Evolutionary conservation across 2,113 vertebrate genomes (phyloP).

Genomic region (Centrocercus urophasianus): DNA sequence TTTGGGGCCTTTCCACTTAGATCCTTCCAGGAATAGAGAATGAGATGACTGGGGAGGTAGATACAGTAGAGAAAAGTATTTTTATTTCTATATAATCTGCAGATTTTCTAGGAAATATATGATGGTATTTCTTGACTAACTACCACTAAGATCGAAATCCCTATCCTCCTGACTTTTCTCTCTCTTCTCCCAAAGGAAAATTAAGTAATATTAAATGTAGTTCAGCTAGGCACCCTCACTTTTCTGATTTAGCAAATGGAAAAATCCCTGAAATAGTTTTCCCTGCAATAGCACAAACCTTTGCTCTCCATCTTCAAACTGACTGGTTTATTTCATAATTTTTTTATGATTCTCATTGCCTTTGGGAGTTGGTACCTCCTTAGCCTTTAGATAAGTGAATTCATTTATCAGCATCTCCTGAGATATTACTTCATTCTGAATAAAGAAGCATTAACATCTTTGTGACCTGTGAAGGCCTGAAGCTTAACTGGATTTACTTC

Average conservation of each 20-base stretch:
- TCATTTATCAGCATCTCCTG: not conserved
- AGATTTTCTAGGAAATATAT: not conserved
- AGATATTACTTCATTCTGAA: conserved; percentile 5
- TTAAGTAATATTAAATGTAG: not conserved
- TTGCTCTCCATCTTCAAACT: not conserved
- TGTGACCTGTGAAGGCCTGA: not conserved
- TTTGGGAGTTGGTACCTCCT: not conserved
- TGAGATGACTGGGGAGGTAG: not conserved
- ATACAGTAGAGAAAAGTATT: not conserved
- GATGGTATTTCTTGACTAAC: not conserved
- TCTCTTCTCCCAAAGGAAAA: not conserved
- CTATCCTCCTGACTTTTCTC: not conserved
- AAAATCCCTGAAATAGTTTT: not conserved
- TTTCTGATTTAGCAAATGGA: not conserved
- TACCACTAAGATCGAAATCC: not conserved
- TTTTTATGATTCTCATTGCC: not conserved
- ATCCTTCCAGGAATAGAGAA: not conserved
- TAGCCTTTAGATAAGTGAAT: not conserved
- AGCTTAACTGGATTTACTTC: not conserved
- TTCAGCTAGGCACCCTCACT: not conserved
- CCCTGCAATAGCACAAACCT: not conserved
- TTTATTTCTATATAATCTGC: not conserved
- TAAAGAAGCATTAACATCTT: not conserved
- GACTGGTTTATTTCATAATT: not conserved
- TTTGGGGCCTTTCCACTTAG: not conserved